Evolutionary conservation across 2,113 vertebrate genomes (phyloP).

Genomic region (Psephotus haematonotus): DNA sequence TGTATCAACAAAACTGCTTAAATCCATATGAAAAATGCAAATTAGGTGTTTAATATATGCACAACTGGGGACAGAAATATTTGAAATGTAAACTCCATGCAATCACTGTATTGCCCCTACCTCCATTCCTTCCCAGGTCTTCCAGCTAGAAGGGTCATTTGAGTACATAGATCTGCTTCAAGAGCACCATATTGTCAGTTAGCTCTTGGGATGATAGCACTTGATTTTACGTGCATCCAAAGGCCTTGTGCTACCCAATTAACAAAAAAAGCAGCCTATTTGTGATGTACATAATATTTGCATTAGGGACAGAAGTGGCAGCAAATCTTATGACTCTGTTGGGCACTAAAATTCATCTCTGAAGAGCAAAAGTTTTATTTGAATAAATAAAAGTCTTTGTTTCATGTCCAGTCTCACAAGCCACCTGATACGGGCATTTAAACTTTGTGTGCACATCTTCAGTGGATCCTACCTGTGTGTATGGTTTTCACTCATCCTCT

Average conservation of each 20-base stretch:
- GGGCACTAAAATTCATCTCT: neutral
- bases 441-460: neutral
- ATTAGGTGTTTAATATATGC: neutral
- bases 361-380: neutral
- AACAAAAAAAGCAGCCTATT: neutral
- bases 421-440: fast-evolving
- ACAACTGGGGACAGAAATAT: neutral
- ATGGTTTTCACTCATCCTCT: neutral
- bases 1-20: neutral
- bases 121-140: neutral
- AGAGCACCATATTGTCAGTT: neutral
- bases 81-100: neutral
- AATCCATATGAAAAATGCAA: neutral
- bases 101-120: neutral
- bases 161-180: neutral
- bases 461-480: neutral
- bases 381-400: neutral
- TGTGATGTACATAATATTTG: neutral
- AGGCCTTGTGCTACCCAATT: neutral
- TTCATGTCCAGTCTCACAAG: neutral
- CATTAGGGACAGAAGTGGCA: neutral
- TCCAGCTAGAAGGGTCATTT: neutral
- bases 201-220: neutral
- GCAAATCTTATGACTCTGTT: neutral
- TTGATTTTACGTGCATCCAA: neutral